phyloP scores from a whole-genome alignment of 2,113 vertebrate species.

The Lophura nycthemera region DNA sequence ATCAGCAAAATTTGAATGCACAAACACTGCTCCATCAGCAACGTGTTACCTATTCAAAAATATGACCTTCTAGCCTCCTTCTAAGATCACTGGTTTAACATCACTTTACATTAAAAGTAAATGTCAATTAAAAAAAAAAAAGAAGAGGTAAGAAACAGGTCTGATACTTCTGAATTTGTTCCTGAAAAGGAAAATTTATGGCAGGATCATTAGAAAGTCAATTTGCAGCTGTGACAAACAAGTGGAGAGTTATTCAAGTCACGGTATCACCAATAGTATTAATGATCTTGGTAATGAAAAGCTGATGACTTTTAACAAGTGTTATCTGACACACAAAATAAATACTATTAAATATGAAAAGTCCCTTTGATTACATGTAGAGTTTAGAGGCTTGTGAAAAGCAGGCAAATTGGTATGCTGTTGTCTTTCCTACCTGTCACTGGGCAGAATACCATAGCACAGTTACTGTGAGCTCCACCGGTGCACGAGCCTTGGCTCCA shows the following conservation, averaged over 20 bases:
- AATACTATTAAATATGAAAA: conserved; percentile 64
- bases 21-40: background rate
- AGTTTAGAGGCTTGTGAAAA: background rate
- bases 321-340: conserved; percentile 54
- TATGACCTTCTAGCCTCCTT: background rate
- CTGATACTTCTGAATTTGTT: background rate
- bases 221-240: conserved; percentile 41
- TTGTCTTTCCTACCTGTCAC: background rate
- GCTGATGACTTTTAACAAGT: conserved; percentile 60
- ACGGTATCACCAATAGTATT: conserved; percentile 8
- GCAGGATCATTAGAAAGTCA: conserved; percentile 31
- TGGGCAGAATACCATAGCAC: background rate
- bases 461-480: background rate
- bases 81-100: background rate
- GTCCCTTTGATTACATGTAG: conserved; percentile 31
- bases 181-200: conserved; percentile 52
- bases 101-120: background rate
- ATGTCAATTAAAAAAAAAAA: conserved; percentile 8
- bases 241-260: background rate
- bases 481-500: background rate
- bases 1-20: conserved; percentile 23
- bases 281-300: conserved; percentile 60
- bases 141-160: background rate
- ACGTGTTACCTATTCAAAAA: background rate
- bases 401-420: background rate